phyloP scores from a whole-genome alignment of 2,797 vertebrate genomes.

The Momotus momota region DNA sequence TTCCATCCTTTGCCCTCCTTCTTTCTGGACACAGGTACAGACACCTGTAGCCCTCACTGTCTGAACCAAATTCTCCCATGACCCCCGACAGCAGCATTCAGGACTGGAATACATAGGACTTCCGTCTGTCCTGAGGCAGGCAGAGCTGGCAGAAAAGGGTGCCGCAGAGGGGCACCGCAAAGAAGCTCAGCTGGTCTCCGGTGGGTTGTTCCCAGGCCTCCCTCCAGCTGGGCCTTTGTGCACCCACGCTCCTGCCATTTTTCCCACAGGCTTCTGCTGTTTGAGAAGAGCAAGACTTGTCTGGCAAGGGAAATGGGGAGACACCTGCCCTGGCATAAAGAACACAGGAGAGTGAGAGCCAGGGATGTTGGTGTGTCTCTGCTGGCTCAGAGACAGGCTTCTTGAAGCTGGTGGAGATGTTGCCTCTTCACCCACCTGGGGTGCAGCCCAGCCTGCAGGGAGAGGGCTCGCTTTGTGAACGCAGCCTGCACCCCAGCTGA shows the following conservation, averaged over 20 bases:
- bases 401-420: background rate
- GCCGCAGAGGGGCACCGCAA: rapidly evolving
- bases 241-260: background rate
- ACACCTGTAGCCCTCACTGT: background rate
- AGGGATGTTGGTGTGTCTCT: background rate
- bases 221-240: background rate
- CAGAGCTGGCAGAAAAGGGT: background rate
- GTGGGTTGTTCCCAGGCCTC: background rate
- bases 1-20: background rate
- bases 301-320: background rate
- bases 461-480: background rate
- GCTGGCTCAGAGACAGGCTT: background rate
- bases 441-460: background rate
- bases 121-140: background rate
- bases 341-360: background rate
- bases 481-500: background rate
- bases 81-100: background rate
- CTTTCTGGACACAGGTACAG: background rate
- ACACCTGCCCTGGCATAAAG: background rate
- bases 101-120: rapidly evolving
- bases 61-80: background rate
- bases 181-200: background rate
- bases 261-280: background rate
- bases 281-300: background rate
- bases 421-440: background rate